Evolutionary conservation across 2,797 vertebrate genomes (phyloP).

Genomic region (Sardinella longiceps): DNA sequence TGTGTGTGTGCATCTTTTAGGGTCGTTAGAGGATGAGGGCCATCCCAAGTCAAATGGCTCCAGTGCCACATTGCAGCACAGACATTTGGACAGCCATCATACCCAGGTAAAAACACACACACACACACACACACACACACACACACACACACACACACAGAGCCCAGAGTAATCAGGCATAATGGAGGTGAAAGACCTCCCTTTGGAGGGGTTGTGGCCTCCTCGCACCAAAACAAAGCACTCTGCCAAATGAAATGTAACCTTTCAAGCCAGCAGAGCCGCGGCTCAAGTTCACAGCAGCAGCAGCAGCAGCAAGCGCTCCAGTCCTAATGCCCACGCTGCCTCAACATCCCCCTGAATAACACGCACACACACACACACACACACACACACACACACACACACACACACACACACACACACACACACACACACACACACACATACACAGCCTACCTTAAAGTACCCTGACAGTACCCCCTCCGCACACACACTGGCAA

Average conservation of each 20-base stretch:
- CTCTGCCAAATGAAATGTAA: constrained; percentile 54
- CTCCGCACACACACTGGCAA: neutral
- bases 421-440: constrained; percentile 28
- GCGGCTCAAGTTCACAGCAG: constrained; percentile 47
- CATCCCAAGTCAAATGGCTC: constrained; percentile 79
- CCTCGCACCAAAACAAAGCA: constrained; percentile 37
- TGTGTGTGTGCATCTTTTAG: constrained; percentile 60
- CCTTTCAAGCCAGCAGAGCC: constrained; percentile 41
- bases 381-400: constrained; percentile 32
- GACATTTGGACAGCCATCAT: constrained; percentile 88
- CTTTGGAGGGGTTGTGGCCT: constrained; percentile 33
- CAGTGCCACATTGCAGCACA: constrained; percentile 77
- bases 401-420: neutral
- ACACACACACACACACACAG: constrained; percentile 30
- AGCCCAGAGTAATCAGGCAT: constrained; percentile 50
- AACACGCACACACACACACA: neutral
- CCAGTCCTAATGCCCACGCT: constrained; percentile 2
- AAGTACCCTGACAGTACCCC: neutral
- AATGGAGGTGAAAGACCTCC: constrained; percentile 50
- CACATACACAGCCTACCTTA: neutral
- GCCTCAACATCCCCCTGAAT: neutral
- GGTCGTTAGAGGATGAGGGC: constrained; percentile 83
- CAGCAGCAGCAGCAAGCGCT: constrained; percentile 32
- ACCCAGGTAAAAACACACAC: constrained; percentile 81
- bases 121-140: constrained; percentile 5